These are phyloP conservation scores for Cololabis saira DNA, from an alignment of 2,113 vertebrate species.

Conservation along the genomic window DNA sequence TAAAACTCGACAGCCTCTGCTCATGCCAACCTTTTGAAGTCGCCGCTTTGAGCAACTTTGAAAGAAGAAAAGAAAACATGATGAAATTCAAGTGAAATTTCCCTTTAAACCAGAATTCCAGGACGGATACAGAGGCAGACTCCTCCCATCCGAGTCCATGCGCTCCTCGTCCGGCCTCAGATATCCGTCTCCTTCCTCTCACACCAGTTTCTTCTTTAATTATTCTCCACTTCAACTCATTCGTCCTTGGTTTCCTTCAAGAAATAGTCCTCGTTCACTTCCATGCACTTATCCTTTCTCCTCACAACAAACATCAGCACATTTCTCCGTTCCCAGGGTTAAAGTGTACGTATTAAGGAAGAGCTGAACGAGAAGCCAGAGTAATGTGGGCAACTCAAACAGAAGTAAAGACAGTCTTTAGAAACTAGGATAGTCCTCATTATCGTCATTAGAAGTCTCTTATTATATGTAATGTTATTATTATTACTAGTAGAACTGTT, in stretches of 20 bases:
- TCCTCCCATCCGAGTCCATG: background rate
- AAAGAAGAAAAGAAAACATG: slow-evolving; percentile 39
- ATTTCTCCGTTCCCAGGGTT: slow-evolving; percentile 41
- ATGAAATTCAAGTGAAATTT: slow-evolving; percentile 70
- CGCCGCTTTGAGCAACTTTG: slow-evolving; percentile 12
- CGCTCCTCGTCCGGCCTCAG: background rate
- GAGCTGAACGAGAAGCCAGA: slow-evolving; percentile 74
- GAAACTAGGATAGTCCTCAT: slow-evolving; percentile 63
- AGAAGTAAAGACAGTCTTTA: slow-evolving; percentile 73
- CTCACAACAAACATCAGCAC: slow-evolving; percentile 26
- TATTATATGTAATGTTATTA: slow-evolving; percentile 58
- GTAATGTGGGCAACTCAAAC: slow-evolving; percentile 67
- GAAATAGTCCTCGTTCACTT: background rate
- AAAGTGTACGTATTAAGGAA: slow-evolving; percentile 72
- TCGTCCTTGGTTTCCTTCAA: no score
- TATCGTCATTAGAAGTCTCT: slow-evolving; percentile 57
- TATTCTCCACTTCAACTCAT: background rate
- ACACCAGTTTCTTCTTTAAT: background rate
- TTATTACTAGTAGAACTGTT: slow-evolving; percentile 74
- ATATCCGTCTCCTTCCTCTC: background rate
- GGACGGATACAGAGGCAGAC: slow-evolving; percentile 39
- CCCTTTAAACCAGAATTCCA: slow-evolving; percentile 49
- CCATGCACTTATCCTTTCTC: background rate
- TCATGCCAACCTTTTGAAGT: slow-evolving; percentile 66
- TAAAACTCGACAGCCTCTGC: slow-evolving; percentile 62